Base-by-base conservation (phyloP, 2,888 invertebrate genomes). In the Pardosa pseudoannulata region DNA sequence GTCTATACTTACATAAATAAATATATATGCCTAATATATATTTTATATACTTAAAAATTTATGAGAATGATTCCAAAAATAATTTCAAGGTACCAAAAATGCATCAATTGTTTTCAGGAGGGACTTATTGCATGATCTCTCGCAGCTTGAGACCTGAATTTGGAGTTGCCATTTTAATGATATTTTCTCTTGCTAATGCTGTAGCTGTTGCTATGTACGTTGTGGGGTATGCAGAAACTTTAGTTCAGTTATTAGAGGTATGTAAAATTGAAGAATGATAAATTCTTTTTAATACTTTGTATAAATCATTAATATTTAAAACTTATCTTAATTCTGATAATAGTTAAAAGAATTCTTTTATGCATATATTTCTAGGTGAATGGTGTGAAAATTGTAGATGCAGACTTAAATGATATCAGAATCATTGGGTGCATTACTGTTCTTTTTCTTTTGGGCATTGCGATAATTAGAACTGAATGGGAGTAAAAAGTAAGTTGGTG, bases 131-230 rank as follows among this genome's bases (percentile, higher is more conserved):
- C 92, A 97, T 99, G 91, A 98, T 99, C 91, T 98, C 97, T 28
- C 94, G 98, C 90, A 97, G 98, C 0, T 93, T 99, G 73, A 98
- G 99, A 0, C 98, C 98, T 0, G 98, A 98, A 92, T 98, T 98
- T 91, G 99, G 98, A 1, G 98, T 98, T 0, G 93, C 98, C 0
- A 97, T 99, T 19, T 99, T 99, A n/a, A 94, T 98, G 13, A 97
- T 99, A 11, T 98, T 99, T 91, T 97, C 98, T 0, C 96, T 98
- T 90, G 99, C 98, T 0, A 99, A 99, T 92, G 97, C 98, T 0
- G 98, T 99, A 0, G 96, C 97, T 0, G 97, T 97, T 0, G 96
- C 97, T 6, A 97, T 98, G 96, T 98, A 98, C 92, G 96, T 98
- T 0, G 98, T 99, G 75, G 99, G 99, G 0, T 99, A 99, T 93